Conservation (phyloP, 2,113 vertebrate genomes). For the Tetraodon nigroviridis region DNA sequence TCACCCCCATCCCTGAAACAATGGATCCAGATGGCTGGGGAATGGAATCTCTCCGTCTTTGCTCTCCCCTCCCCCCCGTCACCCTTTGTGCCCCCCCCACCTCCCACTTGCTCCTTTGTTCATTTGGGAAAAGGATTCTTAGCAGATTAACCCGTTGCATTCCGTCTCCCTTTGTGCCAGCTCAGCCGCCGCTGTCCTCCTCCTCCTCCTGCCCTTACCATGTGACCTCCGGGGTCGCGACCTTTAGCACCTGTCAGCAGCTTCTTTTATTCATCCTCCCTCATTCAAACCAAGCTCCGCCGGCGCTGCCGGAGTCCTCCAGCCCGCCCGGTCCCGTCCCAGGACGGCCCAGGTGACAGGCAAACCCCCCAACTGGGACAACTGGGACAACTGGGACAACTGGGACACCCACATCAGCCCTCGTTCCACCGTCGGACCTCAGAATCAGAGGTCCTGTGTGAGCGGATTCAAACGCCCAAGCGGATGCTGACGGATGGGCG, state of each 20-base stretch:
- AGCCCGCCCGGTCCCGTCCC: no score
- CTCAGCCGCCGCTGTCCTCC: slow-evolving; percentile 12
- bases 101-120: slow-evolving; percentile 69
- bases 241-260: slow-evolving; percentile 21
- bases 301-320: no score
- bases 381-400: no score
- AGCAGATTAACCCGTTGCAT: slow-evolving; percentile 75
- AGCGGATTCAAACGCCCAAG: no score
- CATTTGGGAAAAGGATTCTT: slow-evolving; percentile 57
- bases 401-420: no score
- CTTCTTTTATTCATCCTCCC: slow-evolving; percentile 15
- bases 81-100: slow-evolving; percentile 61
- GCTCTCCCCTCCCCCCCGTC: slow-evolving; percentile 26
- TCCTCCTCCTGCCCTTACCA: slow-evolving; percentile 25
- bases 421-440: no score
- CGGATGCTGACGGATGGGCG: no score
- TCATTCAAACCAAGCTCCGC: no score
- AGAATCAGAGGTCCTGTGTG: no score
- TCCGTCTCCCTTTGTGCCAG: slow-evolving; percentile 71
- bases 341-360: no score
- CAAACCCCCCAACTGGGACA: no score
- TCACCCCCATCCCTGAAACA: slow-evolving; percentile 61
- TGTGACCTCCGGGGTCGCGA: slow-evolving; percentile 42
- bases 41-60: slow-evolving; percentile 33
- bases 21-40: slow-evolving; percentile 74